Evolutionary conservation across 1,140 invertebrate genomes (phyloP).

Genomic region (Eufriesea mexicana): DNA sequence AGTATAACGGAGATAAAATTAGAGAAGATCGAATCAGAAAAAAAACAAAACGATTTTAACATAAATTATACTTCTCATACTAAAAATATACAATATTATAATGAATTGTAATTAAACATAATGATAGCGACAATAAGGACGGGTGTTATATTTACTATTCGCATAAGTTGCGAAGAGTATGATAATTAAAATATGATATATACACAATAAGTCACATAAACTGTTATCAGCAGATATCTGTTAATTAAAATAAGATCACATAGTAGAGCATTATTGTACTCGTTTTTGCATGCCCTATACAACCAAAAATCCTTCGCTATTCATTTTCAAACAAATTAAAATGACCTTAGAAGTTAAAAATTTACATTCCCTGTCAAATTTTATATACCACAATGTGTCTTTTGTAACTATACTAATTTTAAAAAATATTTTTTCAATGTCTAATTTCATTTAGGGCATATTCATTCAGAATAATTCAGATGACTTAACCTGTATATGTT

Average conservation of each 20-base stretch:
- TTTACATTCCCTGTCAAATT: neutral
- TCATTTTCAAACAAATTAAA: neutral
- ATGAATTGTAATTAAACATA: neutral
- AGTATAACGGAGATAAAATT: conserved; percentile 62
- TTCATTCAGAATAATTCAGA: neutral
- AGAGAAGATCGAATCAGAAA: conserved; percentile 15
- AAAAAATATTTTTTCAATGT: neutral
- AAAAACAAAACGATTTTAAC: conserved; percentile 9
- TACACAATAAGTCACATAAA: neutral
- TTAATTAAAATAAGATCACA: too few relatives aligned
- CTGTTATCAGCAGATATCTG: neutral
- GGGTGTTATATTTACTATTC: neutral
- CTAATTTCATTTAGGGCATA: neutral
- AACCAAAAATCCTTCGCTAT: neutral
- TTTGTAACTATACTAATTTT: neutral
- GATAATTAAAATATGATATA: neutral
- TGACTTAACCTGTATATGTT: neutral
- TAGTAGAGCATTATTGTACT: neutral
- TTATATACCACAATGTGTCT: neutral
- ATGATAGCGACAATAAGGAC: neutral
- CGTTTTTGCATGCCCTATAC: neutral
- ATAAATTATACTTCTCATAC: conserved; percentile 11
- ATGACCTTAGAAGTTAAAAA: neutral
- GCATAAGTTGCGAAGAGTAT: neutral
- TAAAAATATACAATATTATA: conserved; percentile 13